phyloP scores from a whole-genome alignment of 2,797 vertebrate species.

The Merluccius polli region DNA sequence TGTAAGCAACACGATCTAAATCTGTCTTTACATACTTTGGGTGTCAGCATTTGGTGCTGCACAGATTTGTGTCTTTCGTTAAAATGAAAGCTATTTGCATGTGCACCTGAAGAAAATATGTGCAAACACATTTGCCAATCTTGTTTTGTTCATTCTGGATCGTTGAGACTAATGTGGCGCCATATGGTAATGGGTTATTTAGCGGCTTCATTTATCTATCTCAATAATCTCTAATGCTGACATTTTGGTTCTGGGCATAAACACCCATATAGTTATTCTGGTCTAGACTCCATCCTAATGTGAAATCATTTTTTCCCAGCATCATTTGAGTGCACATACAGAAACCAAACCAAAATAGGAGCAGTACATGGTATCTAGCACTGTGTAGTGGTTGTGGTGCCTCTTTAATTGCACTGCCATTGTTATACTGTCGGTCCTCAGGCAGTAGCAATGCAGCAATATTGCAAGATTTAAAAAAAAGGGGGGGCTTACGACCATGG shows the following conservation, averaged over 20 bases:
- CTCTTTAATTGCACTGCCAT: slow-evolving; percentile 49
- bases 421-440: slow-evolving; percentile 40
- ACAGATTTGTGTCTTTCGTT: neutral
- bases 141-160: neutral
- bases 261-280: neutral
- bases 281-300: neutral
- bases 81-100: neutral
- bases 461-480: neutral
- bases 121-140: neutral
- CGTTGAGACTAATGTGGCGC: neutral
- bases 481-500: slow-evolving; percentile 30
- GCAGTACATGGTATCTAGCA: neutral
- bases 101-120: neutral
- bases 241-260: neutral
- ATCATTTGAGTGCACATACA: neutral
- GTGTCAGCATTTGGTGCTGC: neutral
- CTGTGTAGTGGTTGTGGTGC: slow-evolving; percentile 23
- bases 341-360: neutral
- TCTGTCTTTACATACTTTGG: neutral
- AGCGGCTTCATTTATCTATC: neutral
- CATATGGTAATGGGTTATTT: neutral
- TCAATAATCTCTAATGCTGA: neutral
- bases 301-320: neutral
- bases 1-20: neutral
- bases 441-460: slow-evolving; percentile 18